phyloP scores from a whole-genome alignment of 2,797 vertebrate genomes.

The Pseudomugil tenellus region DNA sequence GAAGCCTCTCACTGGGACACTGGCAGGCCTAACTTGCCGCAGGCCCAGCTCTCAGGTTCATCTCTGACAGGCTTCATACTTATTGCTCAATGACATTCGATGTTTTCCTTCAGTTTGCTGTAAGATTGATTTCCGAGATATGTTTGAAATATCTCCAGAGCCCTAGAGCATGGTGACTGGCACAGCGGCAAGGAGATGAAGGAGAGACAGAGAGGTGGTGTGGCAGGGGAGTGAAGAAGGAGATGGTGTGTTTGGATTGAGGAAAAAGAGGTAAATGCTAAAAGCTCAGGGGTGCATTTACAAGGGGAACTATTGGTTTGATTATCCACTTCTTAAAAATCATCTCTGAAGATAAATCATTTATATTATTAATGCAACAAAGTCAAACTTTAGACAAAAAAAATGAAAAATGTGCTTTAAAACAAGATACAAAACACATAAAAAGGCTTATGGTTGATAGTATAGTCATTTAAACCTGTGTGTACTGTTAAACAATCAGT shows the following conservation, averaged over 20 bases:
- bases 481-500: too few relatives aligned
- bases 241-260: conserved; percentile 24
- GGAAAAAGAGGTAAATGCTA: conserved; percentile 31
- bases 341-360: background rate
- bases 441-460: too few relatives aligned
- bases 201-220: conserved; percentile 37
- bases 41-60: conserved; percentile 91
- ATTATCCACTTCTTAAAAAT: background rate
- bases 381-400: background rate
- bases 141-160: conserved; percentile 93
- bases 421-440: too few relatives aligned
- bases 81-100: conserved; percentile 98
- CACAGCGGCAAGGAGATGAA: conserved; percentile 61
- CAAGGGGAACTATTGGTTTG: background rate
- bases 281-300: background rate
- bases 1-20: conserved; percentile 87
- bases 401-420: too few relatives aligned
- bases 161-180: conserved; percentile 87
- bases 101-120: conserved; percentile 95
- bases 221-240: conserved; percentile 21
- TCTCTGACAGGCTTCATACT: conserved; percentile 90
- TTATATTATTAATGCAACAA: background rate
- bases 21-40: conserved; percentile 84
- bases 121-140: conserved; percentile 94
- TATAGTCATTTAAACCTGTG: too few relatives aligned